Conservation (phyloP, 1,140 invertebrate genomes). For the Drosophila kurseongensis region DNA sequence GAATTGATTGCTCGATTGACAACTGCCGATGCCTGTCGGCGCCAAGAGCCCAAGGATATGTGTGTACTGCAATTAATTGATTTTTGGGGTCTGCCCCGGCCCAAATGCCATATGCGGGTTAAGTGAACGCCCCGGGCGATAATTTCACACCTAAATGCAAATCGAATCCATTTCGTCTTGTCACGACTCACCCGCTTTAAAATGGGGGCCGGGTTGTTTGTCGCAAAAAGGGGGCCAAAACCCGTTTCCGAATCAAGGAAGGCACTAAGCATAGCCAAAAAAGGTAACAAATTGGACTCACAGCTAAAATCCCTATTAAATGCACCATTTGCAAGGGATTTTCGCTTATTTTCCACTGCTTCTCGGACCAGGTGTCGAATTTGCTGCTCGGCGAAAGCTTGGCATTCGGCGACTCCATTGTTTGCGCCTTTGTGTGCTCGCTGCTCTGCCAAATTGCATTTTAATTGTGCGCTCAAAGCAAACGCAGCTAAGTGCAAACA, state of each 20-base stretch:
- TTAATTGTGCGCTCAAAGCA: slow-evolving; percentile 72
- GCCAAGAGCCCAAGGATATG: slow-evolving; percentile 15
- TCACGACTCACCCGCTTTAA: background rate
- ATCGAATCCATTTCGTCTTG: slow-evolving; percentile 10
- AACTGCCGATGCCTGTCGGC: slow-evolving; percentile 1
- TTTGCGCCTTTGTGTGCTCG: slow-evolving; percentile 37
- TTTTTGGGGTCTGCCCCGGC: slow-evolving; percentile 11
- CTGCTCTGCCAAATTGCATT: slow-evolving; percentile 68
- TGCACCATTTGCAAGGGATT: slow-evolving; percentile 21
- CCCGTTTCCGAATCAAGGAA: background rate
- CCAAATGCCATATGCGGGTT: background rate
- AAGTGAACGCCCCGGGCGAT: slow-evolving; percentile 5
- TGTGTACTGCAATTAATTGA: slow-evolving; percentile 40
- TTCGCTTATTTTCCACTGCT: slow-evolving; percentile 7
- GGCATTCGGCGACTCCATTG: slow-evolving; percentile 42
- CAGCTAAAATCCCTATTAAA: slow-evolving; percentile 23
- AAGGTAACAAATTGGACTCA: slow-evolving; percentile 13
- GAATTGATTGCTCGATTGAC: slow-evolving; percentile 28
- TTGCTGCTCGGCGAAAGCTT: slow-evolving; percentile 15
- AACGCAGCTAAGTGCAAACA: slow-evolving; percentile 70
- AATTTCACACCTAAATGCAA: slow-evolving; percentile 29
- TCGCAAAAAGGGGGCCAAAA: background rate
- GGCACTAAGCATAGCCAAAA: slow-evolving; percentile 1
- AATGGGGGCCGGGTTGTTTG: background rate
- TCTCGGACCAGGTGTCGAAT: slow-evolving; percentile 38